Evolutionary conservation across 2,888 invertebrate genomes (phyloP), one percentile per base, ranked within the genome.

Genomic region (Nomada hirtipes): DNA sequence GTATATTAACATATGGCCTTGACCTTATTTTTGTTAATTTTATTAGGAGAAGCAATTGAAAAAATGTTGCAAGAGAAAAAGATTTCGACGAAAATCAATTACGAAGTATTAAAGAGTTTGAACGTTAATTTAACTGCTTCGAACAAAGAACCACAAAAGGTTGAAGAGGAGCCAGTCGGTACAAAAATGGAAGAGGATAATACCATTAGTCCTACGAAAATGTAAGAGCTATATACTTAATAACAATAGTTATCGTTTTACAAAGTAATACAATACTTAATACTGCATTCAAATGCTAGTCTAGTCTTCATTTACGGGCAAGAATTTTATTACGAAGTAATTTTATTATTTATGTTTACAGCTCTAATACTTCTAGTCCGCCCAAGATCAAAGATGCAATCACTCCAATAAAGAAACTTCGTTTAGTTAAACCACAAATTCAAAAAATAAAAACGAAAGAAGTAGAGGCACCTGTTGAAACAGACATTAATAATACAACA

Each of bases 51-150:
- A 94, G 99, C 99, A 0, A 98, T 99, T 63, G 98, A 98, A 92
- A 98, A 98, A 94, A 98, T 99, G 96, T 94, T 99, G 26, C 98
- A 97, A 87, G 99, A 99, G 93, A 98, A 98, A 94, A 98, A 98
- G 92, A 97, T 99, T 86, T 99, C 99, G 3, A 96, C 96, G 4
- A 99, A 99, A 95, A 99, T 99, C 74, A 99, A 99, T 94, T 99
- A 99, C 92, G 99, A 99, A 89, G 99, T 99, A 55, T 94, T 99
- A 79, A 97, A 97, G 93, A 97, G 97, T 88, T 94, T 99, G 74
- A 97, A 96, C 86, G 93, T 93, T 47, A 85, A 87, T 63, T 78
- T 80, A 65, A 86, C 44, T 57, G 23, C 70, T 20, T 47, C 87
- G 2, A 88, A 64, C 64, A 85, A 87, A 52, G 83, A 86, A 20